phyloP scores from a whole-genome alignment of 2,113 vertebrate species.

The Podarcis cretensis region DNA sequence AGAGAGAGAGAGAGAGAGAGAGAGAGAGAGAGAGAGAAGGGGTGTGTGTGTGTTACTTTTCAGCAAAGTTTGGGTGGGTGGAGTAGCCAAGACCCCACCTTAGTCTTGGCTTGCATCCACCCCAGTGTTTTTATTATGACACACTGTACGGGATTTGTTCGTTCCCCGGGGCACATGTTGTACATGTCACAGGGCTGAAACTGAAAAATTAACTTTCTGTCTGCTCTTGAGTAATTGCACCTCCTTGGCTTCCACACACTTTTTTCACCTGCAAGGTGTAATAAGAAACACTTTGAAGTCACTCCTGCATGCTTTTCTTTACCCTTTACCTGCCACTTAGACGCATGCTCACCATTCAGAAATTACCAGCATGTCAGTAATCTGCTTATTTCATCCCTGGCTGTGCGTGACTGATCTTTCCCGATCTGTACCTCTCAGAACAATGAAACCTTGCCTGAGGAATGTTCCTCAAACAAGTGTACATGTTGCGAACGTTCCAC shows the following conservation, averaged over 20 bases:
- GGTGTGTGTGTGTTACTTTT: no score
- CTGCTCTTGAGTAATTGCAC: not conserved
- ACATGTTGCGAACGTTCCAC: not conserved
- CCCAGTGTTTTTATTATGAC: slow-evolving; percentile 13
- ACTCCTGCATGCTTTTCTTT: not conserved
- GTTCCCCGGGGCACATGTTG: slow-evolving; percentile 9
- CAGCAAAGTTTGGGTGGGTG: not conserved
- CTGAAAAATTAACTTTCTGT: slow-evolving; percentile 30
- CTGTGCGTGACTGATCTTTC: not conserved
- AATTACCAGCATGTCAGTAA: not conserved
- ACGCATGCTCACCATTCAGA: not conserved
- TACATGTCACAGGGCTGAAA: slow-evolving; percentile 23
- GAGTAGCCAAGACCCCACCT: slow-evolving; percentile 14
- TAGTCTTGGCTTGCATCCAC: slow-evolving; percentile 34
- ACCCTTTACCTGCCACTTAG: not conserved
- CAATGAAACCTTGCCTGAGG: not conserved
- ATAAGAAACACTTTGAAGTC: not conserved
- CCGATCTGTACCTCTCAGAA: not conserved
- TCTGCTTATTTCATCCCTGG: not conserved
- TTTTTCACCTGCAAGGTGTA: slow-evolving; percentile 7
- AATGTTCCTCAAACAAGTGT: not conserved
- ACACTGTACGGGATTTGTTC: slow-evolving; percentile 1
- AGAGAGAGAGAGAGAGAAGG: no score
- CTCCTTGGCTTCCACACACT: not conserved
- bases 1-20: not conserved